Percentiles rank a stretch among this genome's conserved stretches.
phyloP scores from a whole-genome alignment of 2,888 invertebrate genomes.

The Nomada flava region DNA sequence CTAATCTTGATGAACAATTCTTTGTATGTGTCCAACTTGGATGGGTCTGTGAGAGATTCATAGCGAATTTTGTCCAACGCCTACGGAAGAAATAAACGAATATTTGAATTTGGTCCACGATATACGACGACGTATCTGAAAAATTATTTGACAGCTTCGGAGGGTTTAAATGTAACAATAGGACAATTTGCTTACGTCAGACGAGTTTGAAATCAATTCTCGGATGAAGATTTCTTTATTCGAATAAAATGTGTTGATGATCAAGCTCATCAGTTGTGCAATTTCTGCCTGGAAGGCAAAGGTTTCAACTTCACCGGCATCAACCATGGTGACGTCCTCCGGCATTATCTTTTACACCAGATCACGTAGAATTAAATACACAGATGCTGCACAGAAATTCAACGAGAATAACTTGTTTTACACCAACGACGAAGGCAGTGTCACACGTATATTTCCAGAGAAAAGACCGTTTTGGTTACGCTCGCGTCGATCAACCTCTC shows the following conservation, averaged over 20 bases:
- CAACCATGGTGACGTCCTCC: constrained; percentile 84
- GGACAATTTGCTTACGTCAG: constrained; percentile 88
- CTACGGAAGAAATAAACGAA: constrained; percentile 54
- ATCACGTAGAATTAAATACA: constrained; percentile 3
- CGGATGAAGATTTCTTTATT: constrained; percentile 99
- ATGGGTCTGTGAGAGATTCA: constrained; percentile 98
- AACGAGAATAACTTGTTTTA: neutral
- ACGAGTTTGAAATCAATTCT: constrained; percentile 99
- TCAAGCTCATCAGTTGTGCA: constrained; percentile 99
- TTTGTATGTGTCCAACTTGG: constrained; percentile 96
- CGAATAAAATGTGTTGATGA: constrained; percentile 99
- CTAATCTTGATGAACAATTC: constrained; percentile 98
- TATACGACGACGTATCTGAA: neutral
- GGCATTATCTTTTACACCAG: constrained; percentile 77
- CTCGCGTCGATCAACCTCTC: constrained; percentile 17
- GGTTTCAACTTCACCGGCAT: constrained; percentile 93
- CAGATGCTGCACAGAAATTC: neutral
- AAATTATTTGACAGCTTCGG: no score
- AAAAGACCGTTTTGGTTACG: neutral
- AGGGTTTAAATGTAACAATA: neutral
- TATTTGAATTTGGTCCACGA: neutral
- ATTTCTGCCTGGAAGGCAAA: constrained; percentile 99
- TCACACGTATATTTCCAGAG: neutral
- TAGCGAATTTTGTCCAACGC: constrained; percentile 97
- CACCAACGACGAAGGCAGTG: neutral